These are phyloP conservation scores for Saccostrea echinata DNA, from an alignment of 1,140 invertebrate genomes.

Conservation along the genomic window DNA sequence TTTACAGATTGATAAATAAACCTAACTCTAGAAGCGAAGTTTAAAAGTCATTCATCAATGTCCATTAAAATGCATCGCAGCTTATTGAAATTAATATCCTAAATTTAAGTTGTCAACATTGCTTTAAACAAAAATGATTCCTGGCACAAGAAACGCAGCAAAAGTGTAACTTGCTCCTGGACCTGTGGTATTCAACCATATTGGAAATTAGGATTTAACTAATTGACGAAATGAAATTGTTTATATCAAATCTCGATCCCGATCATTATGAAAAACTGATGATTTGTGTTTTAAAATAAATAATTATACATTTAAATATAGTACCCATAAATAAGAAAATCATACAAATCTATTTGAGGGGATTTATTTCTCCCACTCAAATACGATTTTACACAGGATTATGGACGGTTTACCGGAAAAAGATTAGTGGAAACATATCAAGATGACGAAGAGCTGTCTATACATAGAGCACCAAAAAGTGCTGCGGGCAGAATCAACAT, in stretches of 20 bases:
- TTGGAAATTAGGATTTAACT: conserved; percentile 1
- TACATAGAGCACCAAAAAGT: too few relatives aligned
- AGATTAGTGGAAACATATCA: too few relatives aligned
- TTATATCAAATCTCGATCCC: neutral
- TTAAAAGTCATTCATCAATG: conserved; percentile 17
- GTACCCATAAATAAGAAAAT: too few relatives aligned
- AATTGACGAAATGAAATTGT: neutral
- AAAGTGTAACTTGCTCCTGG: neutral
- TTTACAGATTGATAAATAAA: conserved; percentile 27
- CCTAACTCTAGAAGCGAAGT: neutral
- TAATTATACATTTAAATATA: too few relatives aligned
- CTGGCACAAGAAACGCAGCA: neutral
- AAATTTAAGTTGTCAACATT: neutral
- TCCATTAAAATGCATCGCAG: conserved; percentile 25
- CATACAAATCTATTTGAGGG: too few relatives aligned
- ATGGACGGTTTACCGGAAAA: too few relatives aligned
- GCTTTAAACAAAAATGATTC: neutral
- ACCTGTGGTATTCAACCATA: conserved; percentile 4
- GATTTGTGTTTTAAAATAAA: too few relatives aligned
- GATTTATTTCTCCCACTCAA: too few relatives aligned
- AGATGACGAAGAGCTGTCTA: too few relatives aligned
- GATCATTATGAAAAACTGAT: neutral
- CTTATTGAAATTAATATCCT: neutral
- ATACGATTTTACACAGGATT: too few relatives aligned
- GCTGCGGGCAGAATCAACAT: too few relatives aligned